Conservation (phyloP, 2,888 invertebrate species). For the Cyrtodaria siliqua region DNA sequence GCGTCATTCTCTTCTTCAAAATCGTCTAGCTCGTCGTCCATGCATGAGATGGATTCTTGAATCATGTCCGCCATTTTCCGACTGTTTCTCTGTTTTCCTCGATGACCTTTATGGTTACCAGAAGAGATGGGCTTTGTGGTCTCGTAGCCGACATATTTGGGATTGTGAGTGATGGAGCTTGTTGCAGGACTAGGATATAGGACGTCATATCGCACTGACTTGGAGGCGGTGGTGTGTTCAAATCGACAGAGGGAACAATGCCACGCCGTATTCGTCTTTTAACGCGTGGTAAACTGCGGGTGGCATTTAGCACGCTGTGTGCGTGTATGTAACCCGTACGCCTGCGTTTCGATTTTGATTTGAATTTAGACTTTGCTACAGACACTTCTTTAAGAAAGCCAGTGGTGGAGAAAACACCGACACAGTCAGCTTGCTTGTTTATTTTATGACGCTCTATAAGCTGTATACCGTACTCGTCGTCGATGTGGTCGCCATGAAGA, state of each 20-base stretch:
- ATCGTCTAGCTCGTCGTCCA: constrained; percentile 28
- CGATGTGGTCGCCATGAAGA: constrained; percentile 22
- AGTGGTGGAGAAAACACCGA: constrained; percentile 46
- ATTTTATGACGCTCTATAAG: constrained; percentile 64
- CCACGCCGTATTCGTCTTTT: constrained; percentile 9
- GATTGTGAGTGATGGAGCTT: constrained; percentile 66
- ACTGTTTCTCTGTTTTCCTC: not conserved
- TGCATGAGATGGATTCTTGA: constrained; percentile 18
- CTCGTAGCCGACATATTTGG: constrained; percentile 57
- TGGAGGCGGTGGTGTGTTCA: not conserved
- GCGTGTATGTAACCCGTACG: constrained; percentile 55
- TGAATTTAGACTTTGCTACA: constrained; percentile 13
- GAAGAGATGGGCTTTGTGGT: not conserved
- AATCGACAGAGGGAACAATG: constrained; percentile 7
- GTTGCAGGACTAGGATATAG: constrained; percentile 59
- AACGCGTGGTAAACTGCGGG: constrained; percentile 2
- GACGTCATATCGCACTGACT: constrained; percentile 29
- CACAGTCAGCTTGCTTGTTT: constrained; percentile 48
- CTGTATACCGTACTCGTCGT: constrained; percentile 52
- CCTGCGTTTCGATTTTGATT: constrained; percentile 20
- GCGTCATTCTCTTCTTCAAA: constrained; percentile 16
- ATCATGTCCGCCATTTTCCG: constrained; percentile 34
- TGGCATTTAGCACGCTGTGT: constrained; percentile 37
- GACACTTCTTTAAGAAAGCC: constrained; percentile 23
- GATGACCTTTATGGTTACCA: constrained; percentile 2